phyloP scores from a whole-genome alignment of 2,113 vertebrate species.

The Odontophorus gujanensis region DNA sequence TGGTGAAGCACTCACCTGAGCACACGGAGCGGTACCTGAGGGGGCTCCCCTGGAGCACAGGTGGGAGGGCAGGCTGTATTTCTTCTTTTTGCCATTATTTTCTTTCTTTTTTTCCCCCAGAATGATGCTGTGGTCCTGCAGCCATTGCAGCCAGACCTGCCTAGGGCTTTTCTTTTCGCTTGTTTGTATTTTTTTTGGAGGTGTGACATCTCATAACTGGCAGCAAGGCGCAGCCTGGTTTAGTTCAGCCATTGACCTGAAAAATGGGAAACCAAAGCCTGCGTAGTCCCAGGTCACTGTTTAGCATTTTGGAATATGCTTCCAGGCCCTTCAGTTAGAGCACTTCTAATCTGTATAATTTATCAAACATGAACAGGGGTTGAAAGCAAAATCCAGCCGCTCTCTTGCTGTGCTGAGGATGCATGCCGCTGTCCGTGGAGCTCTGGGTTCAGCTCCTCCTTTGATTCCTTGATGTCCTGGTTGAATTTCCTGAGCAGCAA shows the following conservation, averaged over 20 bases:
- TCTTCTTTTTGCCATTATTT: background rate
- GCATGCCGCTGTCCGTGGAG: background rate
- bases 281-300: background rate
- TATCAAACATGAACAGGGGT: background rate
- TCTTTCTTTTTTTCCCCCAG: background rate
- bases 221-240: background rate
- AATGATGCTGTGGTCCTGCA: background rate
- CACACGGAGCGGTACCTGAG: rapidly evolving
- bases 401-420: background rate
- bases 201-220: background rate
- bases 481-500: background rate
- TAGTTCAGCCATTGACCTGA: background rate
- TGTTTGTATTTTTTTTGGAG: background rate
- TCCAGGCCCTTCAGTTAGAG: background rate
- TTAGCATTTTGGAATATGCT: background rate
- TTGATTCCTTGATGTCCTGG: background rate
- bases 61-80: background rate
- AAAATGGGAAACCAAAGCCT: background rate
- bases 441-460: background rate
- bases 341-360: background rate
- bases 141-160: background rate
- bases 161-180: background rate
- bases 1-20: background rate
- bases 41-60: background rate
- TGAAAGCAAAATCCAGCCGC: background rate